A percentile compares a stretch with the other conserved stretches of the same genome.
These are phyloP conservation scores for Crepidodera aurea DNA, from an alignment of 2,888 invertebrate species.

Conservation along the genomic window DNA sequence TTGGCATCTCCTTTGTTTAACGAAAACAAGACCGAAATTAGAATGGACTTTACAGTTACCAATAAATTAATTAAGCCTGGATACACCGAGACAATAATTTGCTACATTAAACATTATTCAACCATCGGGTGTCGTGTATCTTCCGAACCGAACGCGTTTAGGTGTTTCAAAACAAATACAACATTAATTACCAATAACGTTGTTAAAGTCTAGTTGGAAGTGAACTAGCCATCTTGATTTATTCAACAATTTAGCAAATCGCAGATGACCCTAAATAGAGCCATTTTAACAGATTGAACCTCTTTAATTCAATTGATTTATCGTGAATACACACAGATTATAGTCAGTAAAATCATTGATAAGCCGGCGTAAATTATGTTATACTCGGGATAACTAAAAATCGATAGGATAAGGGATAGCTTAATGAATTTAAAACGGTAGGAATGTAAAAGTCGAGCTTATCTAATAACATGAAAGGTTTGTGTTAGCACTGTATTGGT, in stretches of 20 bases:
- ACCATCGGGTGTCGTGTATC: slow-evolving; percentile 29
- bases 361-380: neutral
- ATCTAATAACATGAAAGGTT: no score
- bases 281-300: neutral
- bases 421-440: no score
- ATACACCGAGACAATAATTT: slow-evolving; percentile 22
- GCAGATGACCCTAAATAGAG: neutral
- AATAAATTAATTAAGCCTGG: slow-evolving; percentile 23
- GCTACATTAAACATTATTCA: slow-evolving; percentile 33
- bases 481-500: no score
- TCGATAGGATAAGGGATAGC: no score
- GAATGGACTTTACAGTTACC: slow-evolving; percentile 7
- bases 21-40: neutral
- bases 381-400: no score
- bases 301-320: slow-evolving; percentile 16
- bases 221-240: slow-evolving; percentile 28
- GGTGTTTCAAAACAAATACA: slow-evolving; percentile 24
- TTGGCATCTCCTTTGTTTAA: no score
- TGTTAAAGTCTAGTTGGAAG: slow-evolving; percentile 27
- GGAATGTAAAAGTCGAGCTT: no score
- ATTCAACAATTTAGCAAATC: slow-evolving; percentile 24
- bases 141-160: slow-evolving; percentile 6
- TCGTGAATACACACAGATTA: neutral
- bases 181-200: slow-evolving; percentile 23
- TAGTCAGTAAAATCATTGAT: neutral